Conservation (phyloP, 2,113 vertebrate genomes). For the Bufo gargarizans region DNA sequence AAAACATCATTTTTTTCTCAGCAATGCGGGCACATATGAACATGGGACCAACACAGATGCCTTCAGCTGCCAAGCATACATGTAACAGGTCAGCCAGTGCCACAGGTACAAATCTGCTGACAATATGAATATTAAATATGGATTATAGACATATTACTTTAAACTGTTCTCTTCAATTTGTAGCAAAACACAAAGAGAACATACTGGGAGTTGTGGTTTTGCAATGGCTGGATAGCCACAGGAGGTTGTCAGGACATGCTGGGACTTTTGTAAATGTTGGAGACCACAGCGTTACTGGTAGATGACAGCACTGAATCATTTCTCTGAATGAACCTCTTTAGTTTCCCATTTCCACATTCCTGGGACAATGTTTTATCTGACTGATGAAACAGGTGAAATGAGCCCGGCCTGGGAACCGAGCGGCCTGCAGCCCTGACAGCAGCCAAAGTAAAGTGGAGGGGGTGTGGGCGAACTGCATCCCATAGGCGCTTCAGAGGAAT, state of each 20-base stretch:
- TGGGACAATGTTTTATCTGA: constrained; percentile 15
- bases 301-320: background rate
- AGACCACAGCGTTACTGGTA: background rate
- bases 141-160: too few relatives aligned
- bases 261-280: background rate
- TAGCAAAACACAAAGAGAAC: too few relatives aligned
- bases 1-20: too few relatives aligned
- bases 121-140: too few relatives aligned
- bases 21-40: too few relatives aligned
- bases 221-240: background rate
- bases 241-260: background rate
- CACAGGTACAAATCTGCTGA: too few relatives aligned
- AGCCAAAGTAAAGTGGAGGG: background rate
- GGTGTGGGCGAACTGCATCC: background rate
- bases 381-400: constrained; percentile 41
- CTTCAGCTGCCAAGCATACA: too few relatives aligned
- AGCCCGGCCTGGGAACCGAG: constrained; percentile 7
- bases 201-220: background rate
- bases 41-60: too few relatives aligned
- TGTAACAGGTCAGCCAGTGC: too few relatives aligned
- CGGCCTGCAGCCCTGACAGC: background rate
- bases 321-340: background rate
- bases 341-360: constrained; percentile 30
- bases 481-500: background rate
- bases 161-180: too few relatives aligned